Conservation (phyloP, 2,797 vertebrate genomes). For the Falco naumanni region DNA sequence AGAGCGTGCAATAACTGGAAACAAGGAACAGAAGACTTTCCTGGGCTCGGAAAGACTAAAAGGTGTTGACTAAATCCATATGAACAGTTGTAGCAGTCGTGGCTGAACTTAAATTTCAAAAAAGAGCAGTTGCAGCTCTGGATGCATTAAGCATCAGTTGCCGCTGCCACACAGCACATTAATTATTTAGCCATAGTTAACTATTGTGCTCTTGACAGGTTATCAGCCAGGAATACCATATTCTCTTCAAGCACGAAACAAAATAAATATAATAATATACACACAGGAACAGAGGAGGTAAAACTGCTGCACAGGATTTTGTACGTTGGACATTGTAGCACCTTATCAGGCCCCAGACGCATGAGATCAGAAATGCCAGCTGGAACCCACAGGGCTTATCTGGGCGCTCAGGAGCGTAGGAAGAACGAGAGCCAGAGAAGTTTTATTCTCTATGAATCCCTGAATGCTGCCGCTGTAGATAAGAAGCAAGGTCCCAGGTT, state of each 20-base stretch:
- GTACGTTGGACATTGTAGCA: conserved; percentile 24
- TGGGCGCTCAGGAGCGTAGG: conserved; percentile 34
- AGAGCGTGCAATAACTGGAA: neutral
- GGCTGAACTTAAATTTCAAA: neutral
- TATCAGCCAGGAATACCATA: conserved; percentile 23
- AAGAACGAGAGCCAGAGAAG: conserved; percentile 36
- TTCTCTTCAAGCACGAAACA: neutral
- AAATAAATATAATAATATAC: neutral
- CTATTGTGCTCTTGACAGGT: neutral
- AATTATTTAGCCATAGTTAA: neutral
- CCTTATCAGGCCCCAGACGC: conserved; percentile 51
- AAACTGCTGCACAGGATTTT: conserved; percentile 15
- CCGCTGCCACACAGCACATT: neutral
- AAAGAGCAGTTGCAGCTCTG: neutral
- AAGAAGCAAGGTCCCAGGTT: conserved; percentile 38
- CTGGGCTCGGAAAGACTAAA: neutral
- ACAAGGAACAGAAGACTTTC: neutral
- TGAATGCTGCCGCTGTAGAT: conserved; percentile 46
- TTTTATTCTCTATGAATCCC: conserved; percentile 62
- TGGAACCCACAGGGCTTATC: conserved; percentile 56
- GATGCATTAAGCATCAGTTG: neutral
- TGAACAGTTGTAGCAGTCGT: neutral
- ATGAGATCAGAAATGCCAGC: conserved; percentile 61
- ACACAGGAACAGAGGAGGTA: conserved; percentile 29
- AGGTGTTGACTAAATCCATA: neutral